Conservation (phyloP, 2,113 vertebrate genomes). For the Pipra filicauda region DNA sequence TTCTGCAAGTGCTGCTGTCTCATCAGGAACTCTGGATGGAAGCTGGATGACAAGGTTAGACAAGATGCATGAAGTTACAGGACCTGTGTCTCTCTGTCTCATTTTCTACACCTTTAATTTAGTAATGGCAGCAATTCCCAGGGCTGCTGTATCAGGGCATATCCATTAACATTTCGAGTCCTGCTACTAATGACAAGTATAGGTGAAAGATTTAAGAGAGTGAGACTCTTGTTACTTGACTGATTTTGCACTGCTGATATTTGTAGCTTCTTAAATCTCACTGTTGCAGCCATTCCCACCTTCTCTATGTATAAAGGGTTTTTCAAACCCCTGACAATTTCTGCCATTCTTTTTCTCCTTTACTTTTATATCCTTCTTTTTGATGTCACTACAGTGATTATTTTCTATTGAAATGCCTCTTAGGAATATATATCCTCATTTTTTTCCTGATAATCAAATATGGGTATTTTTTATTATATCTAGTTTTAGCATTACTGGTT, state of each 20-base stretch:
- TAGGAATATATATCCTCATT: neutral
- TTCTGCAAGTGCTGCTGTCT: neutral
- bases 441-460: neutral
- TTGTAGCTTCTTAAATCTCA: neutral
- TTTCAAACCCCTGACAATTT: neutral
- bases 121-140: neutral
- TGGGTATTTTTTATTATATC: neutral
- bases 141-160: neutral
- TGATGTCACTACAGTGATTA: neutral
- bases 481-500: neutral
- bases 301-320: neutral
- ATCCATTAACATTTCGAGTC: constrained; percentile 3
- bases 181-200: neutral
- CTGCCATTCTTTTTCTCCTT: neutral
- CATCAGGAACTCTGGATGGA: neutral
- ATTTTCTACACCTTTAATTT: neutral
- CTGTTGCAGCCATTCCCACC: neutral
- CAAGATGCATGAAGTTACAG: neutral
- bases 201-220: constrained; percentile 7
- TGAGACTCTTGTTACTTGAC: neutral
- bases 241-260: neutral
- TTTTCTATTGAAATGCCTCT: neutral
- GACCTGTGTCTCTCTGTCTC: neutral
- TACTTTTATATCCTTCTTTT: accelerated
- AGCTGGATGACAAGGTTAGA: neutral